Evolutionary conservation across 2,888 invertebrate genomes (phyloP).

Genomic region (Chymomyza procnemis): DNA sequence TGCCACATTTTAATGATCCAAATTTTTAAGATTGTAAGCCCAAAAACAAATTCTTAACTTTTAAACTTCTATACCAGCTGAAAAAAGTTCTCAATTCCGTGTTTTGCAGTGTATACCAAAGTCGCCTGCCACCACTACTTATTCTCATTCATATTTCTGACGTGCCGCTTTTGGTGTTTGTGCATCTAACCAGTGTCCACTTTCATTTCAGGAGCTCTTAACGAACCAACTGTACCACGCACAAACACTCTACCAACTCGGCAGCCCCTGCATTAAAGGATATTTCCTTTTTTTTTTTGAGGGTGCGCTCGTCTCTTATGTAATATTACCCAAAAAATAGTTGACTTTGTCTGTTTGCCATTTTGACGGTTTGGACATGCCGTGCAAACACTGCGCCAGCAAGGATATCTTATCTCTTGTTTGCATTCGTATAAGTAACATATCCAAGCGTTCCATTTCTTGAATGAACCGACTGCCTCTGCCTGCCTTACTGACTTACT

Average conservation of each 20-base stretch:
- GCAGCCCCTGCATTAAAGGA: constrained; percentile 45
- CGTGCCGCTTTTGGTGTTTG: neutral
- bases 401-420: constrained; percentile 73
- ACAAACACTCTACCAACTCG: neutral
- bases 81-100: no score
- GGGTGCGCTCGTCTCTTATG: constrained; percentile 55
- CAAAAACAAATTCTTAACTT: no score
- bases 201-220: neutral
- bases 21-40: no score
- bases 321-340: constrained; percentile 56
- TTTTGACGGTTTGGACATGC: constrained; percentile 46
- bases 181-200: neutral
- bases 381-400: constrained; percentile 57
- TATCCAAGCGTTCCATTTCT: constrained; percentile 38
- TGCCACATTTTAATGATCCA: no score
- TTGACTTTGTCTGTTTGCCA: constrained; percentile 59
- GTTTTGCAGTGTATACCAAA: no score
- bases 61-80: no score
- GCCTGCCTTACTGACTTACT: constrained; percentile 6
- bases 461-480: constrained; percentile 1
- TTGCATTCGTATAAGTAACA: constrained; percentile 66
- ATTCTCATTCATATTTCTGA: neutral
- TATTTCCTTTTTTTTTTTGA: constrained; percentile 37
- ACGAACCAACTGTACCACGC: no score
- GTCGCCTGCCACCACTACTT: no score